A percentile compares a stretch with the other conserved stretches of the same genome.
Evolutionary conservation across 2,888 invertebrate genomes (phyloP).

Genomic region (Drosophila demipolita): DNA sequence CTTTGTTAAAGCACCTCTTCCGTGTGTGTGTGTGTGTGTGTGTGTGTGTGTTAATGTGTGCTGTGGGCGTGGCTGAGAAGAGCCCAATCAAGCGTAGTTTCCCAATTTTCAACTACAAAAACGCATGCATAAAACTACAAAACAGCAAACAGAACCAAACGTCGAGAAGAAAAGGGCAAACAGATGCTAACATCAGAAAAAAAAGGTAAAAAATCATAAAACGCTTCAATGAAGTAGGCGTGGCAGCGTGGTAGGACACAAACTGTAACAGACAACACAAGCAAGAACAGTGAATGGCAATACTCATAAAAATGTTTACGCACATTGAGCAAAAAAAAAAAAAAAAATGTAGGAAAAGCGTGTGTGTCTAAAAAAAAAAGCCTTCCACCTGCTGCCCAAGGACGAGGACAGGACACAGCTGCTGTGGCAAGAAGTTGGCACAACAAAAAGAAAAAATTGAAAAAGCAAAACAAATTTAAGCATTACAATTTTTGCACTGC

Average conservation of each 20-base stretch:
- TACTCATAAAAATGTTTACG: constrained; percentile 77
- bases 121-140: constrained; percentile 63
- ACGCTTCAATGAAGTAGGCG: constrained; percentile 41
- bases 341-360: constrained; percentile 32
- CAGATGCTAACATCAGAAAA: constrained; percentile 36
- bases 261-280: constrained; percentile 37
- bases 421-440: constrained; percentile 16
- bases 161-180: constrained; percentile 19
- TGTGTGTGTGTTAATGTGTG: constrained; percentile 10
- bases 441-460: constrained; percentile 23
- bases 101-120: constrained; percentile 57
- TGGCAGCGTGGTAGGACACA: constrained; percentile 5
- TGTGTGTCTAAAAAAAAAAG: constrained; percentile 23
- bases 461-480: constrained; percentile 58
- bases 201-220: constrained; percentile 74
- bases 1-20: constrained; percentile 27
- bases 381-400: constrained; percentile 50
- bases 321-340: constrained; percentile 67
- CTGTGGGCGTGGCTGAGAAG: constrained; percentile 51
- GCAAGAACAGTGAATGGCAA: constrained; percentile 45
- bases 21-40: neutral
- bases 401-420: constrained; percentile 55
- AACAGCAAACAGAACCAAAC: constrained; percentile 1
- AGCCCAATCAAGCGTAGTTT: constrained; percentile 64
- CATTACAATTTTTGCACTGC: constrained; percentile 56